Evolutionary conservation across 2,113 vertebrate species (phyloP), one percentile per base, ranked within the genome.

Genomic region (Prietella phreatophila): DNA sequence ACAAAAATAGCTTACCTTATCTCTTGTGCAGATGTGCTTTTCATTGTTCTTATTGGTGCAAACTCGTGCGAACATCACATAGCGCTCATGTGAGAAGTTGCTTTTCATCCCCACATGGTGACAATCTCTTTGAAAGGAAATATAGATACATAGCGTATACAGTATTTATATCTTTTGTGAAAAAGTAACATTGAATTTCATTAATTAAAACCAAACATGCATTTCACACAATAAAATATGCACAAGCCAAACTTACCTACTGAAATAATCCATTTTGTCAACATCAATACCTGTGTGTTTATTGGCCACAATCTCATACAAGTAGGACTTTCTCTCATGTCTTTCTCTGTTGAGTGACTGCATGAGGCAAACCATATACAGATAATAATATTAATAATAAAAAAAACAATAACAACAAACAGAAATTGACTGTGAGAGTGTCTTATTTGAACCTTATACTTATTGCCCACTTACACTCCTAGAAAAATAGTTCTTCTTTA

Each of bases 241-340:
- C 14, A 42, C 20, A 83, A 27, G 8, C 14, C 10, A 27, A 76
- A 76, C 56, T 85, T 39, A 85, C 84, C 84, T 36, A 39, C 20
- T 39, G 33, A 85, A 50, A 61, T 76, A 85, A 39, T 85, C 84
- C 84, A 85, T 85, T 85, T 85, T 85, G 39, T 76, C 84, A 14
- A 85, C 71, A 61, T 85, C 84, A 55, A 85, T 78, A 0, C 84
- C 71, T 60, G 55, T 85, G 8, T 0, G 0, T 58, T 85, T 78
- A 42, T 85, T 85, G 36, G 84, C 30, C 56, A 85, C 69, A 61
- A 85, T 78, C 1, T 85, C 84, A 61, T 61, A 85, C 19, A 85
- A 61, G 55, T 42, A 85, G 3, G 50, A 11, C 27, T 71, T 73
- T 1, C 39, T 17, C 15, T 33, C 0, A 13, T 1, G 0, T 85